Base-by-base conservation (phyloP, 2,888 invertebrate genomes). In the Sipunculus nudus region DNA sequence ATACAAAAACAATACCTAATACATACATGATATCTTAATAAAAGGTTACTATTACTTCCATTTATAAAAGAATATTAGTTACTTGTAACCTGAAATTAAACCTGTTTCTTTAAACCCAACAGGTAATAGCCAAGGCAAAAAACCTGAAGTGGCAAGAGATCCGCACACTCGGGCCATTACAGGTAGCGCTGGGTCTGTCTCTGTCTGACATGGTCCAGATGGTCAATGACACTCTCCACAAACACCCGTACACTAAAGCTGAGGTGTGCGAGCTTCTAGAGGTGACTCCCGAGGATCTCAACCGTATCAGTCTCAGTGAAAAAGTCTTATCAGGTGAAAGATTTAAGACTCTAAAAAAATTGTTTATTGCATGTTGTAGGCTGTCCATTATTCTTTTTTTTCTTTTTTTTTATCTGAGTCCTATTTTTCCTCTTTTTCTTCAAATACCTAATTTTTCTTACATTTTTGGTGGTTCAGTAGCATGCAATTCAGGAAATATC, bases 121-220 rank as follows among this genome's bases (percentile, higher is more conserved):
- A 90, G 89, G 84, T 92, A 49, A 85, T 93, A 64, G 91, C 92
- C 8, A 90, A 89, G 74, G 84, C 82, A 25, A 74, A 75, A 40
- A 82, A 87, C 29, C 75, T 89, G 63, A 84, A 89, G 74, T 91
- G 92, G 92, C 77, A 86, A 74, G 84, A 86, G 70, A 82, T 90
- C 76, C 84, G 87, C 55, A 87, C 88, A 66, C 87, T 97, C 58
- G 89, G 89, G 49, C 89, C 92, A 71, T 84, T 95, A 23, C 95
- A 96, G 84, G 85, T 87, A 59, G 82, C 84, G 23, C 86, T 93
- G 21, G 86, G 85, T 10, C 85, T 88, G 64, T 87, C 85, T 67
- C 85, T 94, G 53, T 85, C 86, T 35, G 88, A 91, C 66, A 91
- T 95, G 89, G 86, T 89, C 59, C 75, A 83, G n/a, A 78, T 92